A percentile compares a stretch with the other conserved stretches of the same genome.
Conservation (phyloP, 2,797 vertebrate species). For the Distichodus sexfasciatus region DNA sequence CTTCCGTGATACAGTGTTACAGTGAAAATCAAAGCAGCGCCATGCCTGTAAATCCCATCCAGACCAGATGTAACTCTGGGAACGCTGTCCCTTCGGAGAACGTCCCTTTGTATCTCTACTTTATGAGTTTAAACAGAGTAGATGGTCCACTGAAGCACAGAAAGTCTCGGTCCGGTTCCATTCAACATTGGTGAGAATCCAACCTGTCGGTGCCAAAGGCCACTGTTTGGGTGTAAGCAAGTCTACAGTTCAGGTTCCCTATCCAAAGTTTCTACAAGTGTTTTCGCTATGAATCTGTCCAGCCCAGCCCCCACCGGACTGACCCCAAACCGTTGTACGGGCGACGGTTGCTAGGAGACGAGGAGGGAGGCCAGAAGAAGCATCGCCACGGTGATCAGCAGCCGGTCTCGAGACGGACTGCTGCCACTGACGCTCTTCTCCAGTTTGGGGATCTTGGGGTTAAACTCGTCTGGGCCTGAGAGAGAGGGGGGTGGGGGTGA, state of each 20-base stretch:
- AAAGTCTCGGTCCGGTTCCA: slow-evolving; percentile 5
- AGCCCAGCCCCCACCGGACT: slow-evolving; percentile 26
- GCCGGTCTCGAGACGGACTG: slow-evolving; percentile 89
- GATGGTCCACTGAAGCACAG: slow-evolving; percentile 27
- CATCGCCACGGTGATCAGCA: slow-evolving; percentile 84
- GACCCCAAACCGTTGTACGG: slow-evolving; percentile 15
- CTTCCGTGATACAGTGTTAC: too few species aligned
- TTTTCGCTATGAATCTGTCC: slow-evolving; percentile 15
- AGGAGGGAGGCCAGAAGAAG: slow-evolving; percentile 80
- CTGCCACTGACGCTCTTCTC: slow-evolving; percentile 97
- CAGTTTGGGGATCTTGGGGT: slow-evolving; percentile 90
- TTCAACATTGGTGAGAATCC: neutral
- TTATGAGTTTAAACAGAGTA: neutral
- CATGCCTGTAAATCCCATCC: neutral
- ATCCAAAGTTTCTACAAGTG: slow-evolving; percentile 29
- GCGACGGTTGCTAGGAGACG: slow-evolving; percentile 82
- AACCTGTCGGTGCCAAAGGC: slow-evolving; percentile 40
- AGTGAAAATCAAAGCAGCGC: too few species aligned
- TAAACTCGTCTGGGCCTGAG: slow-evolving; percentile 81
- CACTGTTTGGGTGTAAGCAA: slow-evolving; percentile 44
- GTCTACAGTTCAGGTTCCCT: slow-evolving; percentile 28
- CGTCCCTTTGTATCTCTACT: neutral
- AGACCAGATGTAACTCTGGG: neutral
- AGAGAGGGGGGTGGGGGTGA: slow-evolving; percentile 32
- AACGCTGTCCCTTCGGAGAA: neutral